phyloP scores from a whole-genome alignment of 2,888 invertebrate species.

The Caradrina kadenii region DNA sequence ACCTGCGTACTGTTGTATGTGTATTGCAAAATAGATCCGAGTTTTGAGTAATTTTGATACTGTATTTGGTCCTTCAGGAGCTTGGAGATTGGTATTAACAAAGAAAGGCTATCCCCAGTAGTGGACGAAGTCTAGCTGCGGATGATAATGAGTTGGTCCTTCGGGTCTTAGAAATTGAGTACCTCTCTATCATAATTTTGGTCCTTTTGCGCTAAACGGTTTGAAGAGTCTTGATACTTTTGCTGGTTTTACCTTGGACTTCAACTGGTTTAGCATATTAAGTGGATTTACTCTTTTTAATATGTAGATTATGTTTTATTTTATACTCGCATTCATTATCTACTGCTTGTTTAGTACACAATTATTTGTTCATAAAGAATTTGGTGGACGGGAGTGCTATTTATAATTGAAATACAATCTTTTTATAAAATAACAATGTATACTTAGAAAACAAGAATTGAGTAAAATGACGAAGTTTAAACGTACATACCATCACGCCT shows the following conservation, averaged over 20 bases:
- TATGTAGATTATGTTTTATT: too few relatives aligned
- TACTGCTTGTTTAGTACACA: too few relatives aligned
- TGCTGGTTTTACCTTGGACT: background rate
- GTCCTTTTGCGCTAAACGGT: background rate
- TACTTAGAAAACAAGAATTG: too few relatives aligned
- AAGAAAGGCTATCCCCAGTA: background rate
- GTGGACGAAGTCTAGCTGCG: background rate
- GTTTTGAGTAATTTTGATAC: background rate
- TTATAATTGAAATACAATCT: too few relatives aligned
- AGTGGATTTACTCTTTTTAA: too few relatives aligned
- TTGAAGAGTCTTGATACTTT: background rate
- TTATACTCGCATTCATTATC: too few relatives aligned
- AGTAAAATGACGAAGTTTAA: background rate
- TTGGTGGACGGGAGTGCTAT: too few relatives aligned
- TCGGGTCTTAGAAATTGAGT: background rate
- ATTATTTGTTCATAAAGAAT: too few relatives aligned
- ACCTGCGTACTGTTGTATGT: background rate
- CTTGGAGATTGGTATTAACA: too few relatives aligned
- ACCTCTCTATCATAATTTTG: background rate
- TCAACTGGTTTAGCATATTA: background rate
- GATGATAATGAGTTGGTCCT: background rate
- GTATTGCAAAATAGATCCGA: slow-evolving; percentile 6
- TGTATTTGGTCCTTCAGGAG: background rate
- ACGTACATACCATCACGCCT: too few relatives aligned
- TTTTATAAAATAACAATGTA: too few relatives aligned